Base-by-base conservation (phyloP, 2,797 vertebrate genomes). In the Bovichtus variegatus region DNA sequence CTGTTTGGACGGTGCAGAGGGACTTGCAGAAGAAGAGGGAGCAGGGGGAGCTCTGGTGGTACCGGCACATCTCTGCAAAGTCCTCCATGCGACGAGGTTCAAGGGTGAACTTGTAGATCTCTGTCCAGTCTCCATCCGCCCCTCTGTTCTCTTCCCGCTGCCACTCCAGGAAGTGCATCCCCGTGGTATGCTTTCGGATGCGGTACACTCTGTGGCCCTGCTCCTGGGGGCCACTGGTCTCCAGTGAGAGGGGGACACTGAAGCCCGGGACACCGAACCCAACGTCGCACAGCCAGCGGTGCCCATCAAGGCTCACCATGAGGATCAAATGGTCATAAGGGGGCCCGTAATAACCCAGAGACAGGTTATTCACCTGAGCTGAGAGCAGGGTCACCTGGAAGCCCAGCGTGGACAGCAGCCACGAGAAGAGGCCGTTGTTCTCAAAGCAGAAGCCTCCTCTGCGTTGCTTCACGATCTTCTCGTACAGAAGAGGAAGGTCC, bases 391-490 rank as follows among this genome's bases (percentile, higher is more conserved):
- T 90, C 2, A 94, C 88, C 6, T 86, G 49, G 79, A 94, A 96
- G 40, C 95, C 95, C 41, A 96, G 79, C 5, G 76, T 0, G 21
- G 51, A 13, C 51, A 97, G 82, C 3, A 96, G 85, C 96, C 96
- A 96, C 2, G 90, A 90, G 83, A 96, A 96, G 2, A 97, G 89
- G 0, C 92, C 84, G 27, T 96, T 96, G 16, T 85, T 93, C 76
- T 97, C 96, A 5, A 4, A 96, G 83, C 96, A 96, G 83, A 96
- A 93, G 0, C 95, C 96, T 0, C 95, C 95, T 3, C 94, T 79
- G 8, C 57, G 82, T 34, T 71, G 85, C 9, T 66, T 74, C 8
- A 97, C 95, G 0, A 97, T 93, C 76, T 96, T 96, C 18, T 94
- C 75, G n/a, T 94, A 96, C 0, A 96, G 53, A 5, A 47, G 66